phyloP scores from a whole-genome alignment of 2,888 invertebrate species.

The Erannis defoliaria region DNA sequence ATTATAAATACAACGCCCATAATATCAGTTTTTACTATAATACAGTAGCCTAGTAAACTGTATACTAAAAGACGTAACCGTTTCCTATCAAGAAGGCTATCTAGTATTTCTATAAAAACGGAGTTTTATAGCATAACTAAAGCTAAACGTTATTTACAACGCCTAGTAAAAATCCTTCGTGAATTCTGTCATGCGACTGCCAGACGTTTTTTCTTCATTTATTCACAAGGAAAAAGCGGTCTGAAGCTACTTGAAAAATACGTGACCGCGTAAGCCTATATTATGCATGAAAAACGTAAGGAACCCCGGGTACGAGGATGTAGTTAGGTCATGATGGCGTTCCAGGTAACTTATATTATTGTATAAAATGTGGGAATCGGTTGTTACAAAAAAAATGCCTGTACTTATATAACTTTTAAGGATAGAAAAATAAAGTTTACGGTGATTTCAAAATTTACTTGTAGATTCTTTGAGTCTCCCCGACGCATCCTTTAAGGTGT shows the following conservation, averaged over 20 bases:
- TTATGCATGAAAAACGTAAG: conserved; percentile 67
- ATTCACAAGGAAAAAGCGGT: conserved; percentile 78
- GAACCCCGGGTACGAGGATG: conserved; percentile 40
- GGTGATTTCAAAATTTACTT: too few relatives aligned
- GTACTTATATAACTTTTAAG: too few relatives aligned
- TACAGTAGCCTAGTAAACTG: conserved; percentile 18
- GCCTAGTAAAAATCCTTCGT: conserved; percentile 48
- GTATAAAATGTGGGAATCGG: conserved; percentile 11
- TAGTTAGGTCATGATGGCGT: conserved; percentile 43
- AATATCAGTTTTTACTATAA: conserved; percentile 30
- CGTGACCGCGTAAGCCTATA: conserved; percentile 77
- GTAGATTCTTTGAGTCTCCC: too few relatives aligned
- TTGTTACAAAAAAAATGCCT: neutral
- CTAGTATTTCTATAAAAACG: conserved; percentile 29
- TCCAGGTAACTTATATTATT: conserved; percentile 16
- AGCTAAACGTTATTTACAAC: conserved; percentile 45
- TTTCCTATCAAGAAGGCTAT: conserved; percentile 31
- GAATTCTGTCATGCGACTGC: conserved; percentile 67
- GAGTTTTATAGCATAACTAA: conserved; percentile 42
- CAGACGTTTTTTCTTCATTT: conserved; percentile 76
- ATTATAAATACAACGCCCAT: conserved; percentile 34
- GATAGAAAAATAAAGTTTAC: too few relatives aligned
- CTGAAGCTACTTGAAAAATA: conserved; percentile 78
- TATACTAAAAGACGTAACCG: conserved; percentile 27
- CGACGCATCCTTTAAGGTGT: too few relatives aligned